These are phyloP conservation scores for Drosophila borealis DNA, from an alignment of 2,888 invertebrate genomes.

Conservation along the genomic window DNA sequence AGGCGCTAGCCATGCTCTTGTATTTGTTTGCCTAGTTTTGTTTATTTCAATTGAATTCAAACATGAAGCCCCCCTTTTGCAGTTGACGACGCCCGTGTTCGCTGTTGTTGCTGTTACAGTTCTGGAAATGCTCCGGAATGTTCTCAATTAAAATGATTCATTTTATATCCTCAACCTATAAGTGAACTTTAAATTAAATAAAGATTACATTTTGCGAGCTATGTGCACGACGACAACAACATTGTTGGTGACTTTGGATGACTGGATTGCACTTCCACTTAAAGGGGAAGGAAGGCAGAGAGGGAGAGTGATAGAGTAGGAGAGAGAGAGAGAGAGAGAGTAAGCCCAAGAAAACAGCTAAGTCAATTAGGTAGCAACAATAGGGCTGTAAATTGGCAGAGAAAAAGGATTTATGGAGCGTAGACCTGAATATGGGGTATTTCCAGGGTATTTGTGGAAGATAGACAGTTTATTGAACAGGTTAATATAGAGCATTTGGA, in stretches of 20 bases:
- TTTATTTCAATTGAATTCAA: neutral
- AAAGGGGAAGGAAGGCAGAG: neutral
- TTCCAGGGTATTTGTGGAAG: no score
- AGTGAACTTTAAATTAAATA: conserved; percentile 73
- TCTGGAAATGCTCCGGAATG: conserved; percentile 57
- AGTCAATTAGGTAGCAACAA: conserved; percentile 11
- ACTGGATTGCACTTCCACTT: conserved; percentile 15
- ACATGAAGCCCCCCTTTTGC: no score
- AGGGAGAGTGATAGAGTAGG: neutral
- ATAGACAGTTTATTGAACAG: neutral
- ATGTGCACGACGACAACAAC: conserved; percentile 15
- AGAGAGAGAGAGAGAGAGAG: neutral
- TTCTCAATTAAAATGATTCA: conserved; percentile 75
- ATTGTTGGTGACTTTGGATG: conserved; percentile 20
- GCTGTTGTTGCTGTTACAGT: conserved; percentile 27
- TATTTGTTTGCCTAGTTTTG: neutral
- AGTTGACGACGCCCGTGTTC: conserved; percentile 2
- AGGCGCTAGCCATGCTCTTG: no score
- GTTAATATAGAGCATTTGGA: no score
- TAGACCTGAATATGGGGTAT: no score
- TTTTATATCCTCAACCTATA: conserved; percentile 68
- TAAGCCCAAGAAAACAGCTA: neutral
- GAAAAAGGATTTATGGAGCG: conserved; percentile 6
- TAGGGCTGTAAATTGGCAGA: conserved; percentile 7
- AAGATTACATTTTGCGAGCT: conserved; percentile 62